Conservation (phyloP, 2,797 vertebrate genomes). For the Cirrhinus mrigala region DNA sequence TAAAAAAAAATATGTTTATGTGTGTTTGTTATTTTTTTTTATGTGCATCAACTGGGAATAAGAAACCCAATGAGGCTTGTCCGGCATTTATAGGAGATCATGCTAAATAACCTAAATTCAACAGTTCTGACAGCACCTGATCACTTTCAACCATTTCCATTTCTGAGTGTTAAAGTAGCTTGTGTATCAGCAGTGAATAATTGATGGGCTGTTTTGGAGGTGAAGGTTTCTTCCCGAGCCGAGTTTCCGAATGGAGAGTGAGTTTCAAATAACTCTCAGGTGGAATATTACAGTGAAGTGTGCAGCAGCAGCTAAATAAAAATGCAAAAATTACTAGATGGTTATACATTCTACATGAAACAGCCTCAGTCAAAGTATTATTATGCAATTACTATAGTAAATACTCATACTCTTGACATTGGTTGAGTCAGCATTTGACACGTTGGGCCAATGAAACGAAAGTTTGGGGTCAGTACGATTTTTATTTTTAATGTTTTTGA, state of each 20-base stretch:
- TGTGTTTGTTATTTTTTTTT: conserved; percentile 3
- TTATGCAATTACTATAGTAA: background rate
- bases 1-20: background rate
- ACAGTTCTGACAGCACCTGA: conserved; percentile 4
- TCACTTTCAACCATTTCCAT: background rate
- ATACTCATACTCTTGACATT: too few relatives aligned
- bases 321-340: background rate
- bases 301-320: background rate
- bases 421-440: too few relatives aligned
- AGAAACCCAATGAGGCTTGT: conserved; percentile 46
- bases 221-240: background rate
- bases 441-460: background rate
- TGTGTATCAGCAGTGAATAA: conserved; percentile 24
- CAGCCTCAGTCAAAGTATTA: background rate
- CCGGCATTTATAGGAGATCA: background rate
- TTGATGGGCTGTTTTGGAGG: background rate
- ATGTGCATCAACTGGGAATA: conserved; percentile 11
- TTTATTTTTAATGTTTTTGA: background rate
- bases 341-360: background rate
- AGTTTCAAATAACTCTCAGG: conserved; percentile 6
- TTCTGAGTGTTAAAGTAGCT: background rate
- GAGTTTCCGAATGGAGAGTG: conserved; percentile 11
- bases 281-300: background rate
- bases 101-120: conserved; percentile 27
- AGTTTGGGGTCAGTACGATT: background rate